Evolutionary conservation across 2,113 vertebrate species (phyloP).

Genomic region (Oophaga pumilio): DNA sequence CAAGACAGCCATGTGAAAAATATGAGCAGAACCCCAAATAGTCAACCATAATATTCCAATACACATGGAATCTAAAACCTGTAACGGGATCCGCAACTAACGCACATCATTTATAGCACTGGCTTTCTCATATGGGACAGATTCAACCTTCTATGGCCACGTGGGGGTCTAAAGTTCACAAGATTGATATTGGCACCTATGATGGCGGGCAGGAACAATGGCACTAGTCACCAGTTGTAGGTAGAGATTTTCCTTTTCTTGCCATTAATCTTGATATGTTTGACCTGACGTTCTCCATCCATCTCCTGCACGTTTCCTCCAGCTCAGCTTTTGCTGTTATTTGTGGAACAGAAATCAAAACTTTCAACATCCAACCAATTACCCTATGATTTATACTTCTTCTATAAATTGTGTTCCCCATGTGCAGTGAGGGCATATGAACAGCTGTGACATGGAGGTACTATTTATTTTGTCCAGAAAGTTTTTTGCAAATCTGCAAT

Average conservation of each 20-base stretch:
- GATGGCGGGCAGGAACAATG: conserved; percentile 15
- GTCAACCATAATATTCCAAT: too few relatives aligned
- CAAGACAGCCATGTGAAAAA: neutral
- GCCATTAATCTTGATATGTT: conserved; percentile 47
- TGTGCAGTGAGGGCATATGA: neutral
- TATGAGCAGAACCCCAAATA: neutral
- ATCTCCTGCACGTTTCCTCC: conserved; percentile 24
- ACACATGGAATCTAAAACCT: too few relatives aligned
- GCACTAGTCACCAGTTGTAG: neutral
- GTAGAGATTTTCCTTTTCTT: conserved; percentile 19
- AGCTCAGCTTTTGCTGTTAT: conserved; percentile 41
- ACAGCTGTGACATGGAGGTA: neutral
- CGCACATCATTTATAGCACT: neutral
- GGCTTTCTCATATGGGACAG: neutral
- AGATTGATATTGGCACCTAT: conserved; percentile 12
- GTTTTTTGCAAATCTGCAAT: neutral
- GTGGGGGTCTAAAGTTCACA: neutral
- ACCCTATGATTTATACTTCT: conserved; percentile 33
- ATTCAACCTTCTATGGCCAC: too few relatives aligned
- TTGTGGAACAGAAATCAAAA: conserved; percentile 44
- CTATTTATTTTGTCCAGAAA: neutral
- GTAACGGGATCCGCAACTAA: neutral
- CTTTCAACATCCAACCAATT: conserved; percentile 25
- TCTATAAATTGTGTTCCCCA: conserved; percentile 13
- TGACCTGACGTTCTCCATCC: conserved; percentile 40